Base-by-base conservation (phyloP, 2,113 vertebrate species). In the Menidia beryllina region DNA sequence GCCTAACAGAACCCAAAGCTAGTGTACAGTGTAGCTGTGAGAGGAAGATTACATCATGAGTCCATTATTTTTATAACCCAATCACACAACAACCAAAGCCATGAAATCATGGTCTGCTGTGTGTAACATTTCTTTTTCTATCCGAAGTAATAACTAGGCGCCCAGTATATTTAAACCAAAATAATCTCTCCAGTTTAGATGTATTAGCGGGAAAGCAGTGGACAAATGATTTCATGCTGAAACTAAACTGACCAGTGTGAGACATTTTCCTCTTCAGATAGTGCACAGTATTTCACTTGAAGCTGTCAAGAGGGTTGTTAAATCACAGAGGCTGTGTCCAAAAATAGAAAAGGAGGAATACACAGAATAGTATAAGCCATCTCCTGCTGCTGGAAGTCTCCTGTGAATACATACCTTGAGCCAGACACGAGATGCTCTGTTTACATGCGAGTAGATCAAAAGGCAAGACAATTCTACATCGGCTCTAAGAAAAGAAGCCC, bases 401-500 rank as follows among this genome's bases (percentile, higher is more conserved):
- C 55, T 27, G 89, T 74, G 85, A 61, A 83, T 72, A 77, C 54
- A 69, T 26, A 82, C 77, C 77, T 82, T 30, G 34, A 83, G 84
- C 67, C 26, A 21, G 39, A 85, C 72, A 72, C 65, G 34, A 60
- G 80, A 82, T 63, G 69, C 71, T 79, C 61, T 80, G 79, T 89
- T 86, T 89, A 82, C 81, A 77, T 77, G 72, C 14, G 27, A 74
- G 62, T 10, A 21, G 79, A 86, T 91, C 89, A 60, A 91, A 88
- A 86, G 23, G 47, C 39, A 36, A 81, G 57, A 65, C 69, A 20
- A 61, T 87, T 80, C 80, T 66, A 63, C 72, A 56, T 74, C 83
- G 72, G 77, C 69, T 75, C 84, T 41, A 66, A 86, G 79, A 81
- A 79, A 85, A 82, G 78, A 77, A 64, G 51, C 62, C 56, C 3